Evolutionary conservation across 2,888 invertebrate genomes (phyloP).

Genomic region (Trichogramma dendrolimi): DNA sequence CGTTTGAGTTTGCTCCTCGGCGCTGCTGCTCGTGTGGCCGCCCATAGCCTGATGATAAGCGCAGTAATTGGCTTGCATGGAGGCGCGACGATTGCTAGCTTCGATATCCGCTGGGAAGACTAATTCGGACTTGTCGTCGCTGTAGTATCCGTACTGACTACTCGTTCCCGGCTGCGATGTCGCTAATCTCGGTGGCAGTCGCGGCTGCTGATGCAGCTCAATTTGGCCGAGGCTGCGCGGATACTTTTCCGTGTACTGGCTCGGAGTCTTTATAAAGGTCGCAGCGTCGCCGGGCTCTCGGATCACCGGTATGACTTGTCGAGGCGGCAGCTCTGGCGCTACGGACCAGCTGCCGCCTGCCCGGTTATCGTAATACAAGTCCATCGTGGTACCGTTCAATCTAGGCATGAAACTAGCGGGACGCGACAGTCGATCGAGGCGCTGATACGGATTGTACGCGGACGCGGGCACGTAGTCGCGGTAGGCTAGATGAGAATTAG

Average conservation of each 20-base stretch:
- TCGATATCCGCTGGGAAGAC: constrained; percentile 35
- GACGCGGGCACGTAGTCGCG: constrained; percentile 15
- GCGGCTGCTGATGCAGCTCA: constrained; percentile 5
- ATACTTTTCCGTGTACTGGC: constrained; percentile 30
- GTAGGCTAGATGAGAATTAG: constrained; percentile 8
- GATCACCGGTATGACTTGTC: constrained; percentile 37
- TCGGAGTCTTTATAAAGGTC: constrained; percentile 40
- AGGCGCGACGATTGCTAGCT: constrained; percentile 22
- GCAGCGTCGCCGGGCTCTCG: constrained; percentile 36
- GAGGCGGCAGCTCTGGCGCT: constrained; percentile 33
- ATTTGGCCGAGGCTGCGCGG: constrained; percentile 2
- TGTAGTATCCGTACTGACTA: constrained; percentile 36
- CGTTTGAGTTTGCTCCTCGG: constrained; percentile 16
- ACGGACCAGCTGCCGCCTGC: constrained; percentile 6
- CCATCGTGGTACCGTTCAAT: constrained; percentile 12
- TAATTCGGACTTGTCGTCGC: constrained; percentile 38
- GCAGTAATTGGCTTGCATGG: constrained; percentile 17
- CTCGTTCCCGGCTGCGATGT: constrained; percentile 8
- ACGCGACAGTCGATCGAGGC: constrained; percentile 21
- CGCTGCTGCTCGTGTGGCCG: constrained; percentile 3
- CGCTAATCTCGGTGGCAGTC: not conserved
- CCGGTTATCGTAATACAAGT: constrained; percentile 7
- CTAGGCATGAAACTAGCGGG: constrained; percentile 23
- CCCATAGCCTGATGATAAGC: constrained; percentile 36
- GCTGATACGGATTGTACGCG: constrained; percentile 29